Evolutionary conservation across 2,113 vertebrate genomes (phyloP), one percentile per base, ranked within the genome.

Genomic region (Pelobates fuscus): DNA sequence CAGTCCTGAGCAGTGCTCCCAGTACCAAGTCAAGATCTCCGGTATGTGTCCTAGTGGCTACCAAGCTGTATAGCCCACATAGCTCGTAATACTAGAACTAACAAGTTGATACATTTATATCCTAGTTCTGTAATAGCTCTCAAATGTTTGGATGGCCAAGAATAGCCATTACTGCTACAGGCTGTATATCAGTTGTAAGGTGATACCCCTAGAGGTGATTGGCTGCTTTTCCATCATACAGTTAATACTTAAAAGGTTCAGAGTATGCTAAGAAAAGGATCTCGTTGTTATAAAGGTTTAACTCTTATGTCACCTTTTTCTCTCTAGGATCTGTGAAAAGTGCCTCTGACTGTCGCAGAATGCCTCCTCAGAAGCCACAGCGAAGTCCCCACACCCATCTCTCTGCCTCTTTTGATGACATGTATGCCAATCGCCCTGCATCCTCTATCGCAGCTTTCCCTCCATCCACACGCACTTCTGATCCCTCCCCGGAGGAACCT

Each of bases 361-460:
- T 94, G 18, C 93, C 94, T 30, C 95, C 94, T 0, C 86, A 94
- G 77, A 96, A 96, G 75, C 94, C 95, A 24, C 93, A 94, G 59
- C 82, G 94, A 57, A 95, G 94, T 84, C 94, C 94, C 61, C 94
- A 94, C 80, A 95, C 95, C 57, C 94, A 96, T 81, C 90, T 97
- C 2, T 90, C 95, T 0, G 92, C 94, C 24, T 88, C 86, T 32
- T 87, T 89, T 0, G 86, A 89, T 3, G 88, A 87, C 66, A 60
- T 7, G 66, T 81, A 8, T 17, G 71, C 4, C 71, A 71, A 18
- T 72, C 84, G 2, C 74, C 81, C 73, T 24, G 64, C 73, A 55
- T 77, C 73, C 18, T 49, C 73, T 15, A 61, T 64, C 8, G 30
- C 92, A 91, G 79, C 82, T 86, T 25, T 85, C 78, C 15, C 85